Base-by-base conservation (phyloP, 2,797 vertebrate genomes). In the Mus spretus region DNA sequence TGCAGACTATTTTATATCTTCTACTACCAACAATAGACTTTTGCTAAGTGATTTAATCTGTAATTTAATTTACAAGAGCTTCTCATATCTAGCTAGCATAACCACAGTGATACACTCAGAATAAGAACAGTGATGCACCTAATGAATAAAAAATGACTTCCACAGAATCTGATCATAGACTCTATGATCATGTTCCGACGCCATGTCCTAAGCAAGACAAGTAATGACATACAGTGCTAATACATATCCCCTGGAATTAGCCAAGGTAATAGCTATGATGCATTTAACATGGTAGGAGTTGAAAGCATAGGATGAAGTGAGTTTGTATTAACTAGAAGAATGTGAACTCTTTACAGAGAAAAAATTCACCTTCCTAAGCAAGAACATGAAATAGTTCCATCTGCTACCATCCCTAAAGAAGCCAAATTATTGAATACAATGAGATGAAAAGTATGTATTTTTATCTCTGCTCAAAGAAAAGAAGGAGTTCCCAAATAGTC, bases 401-500 rank as follows among this genome's bases (percentile, higher is more conserved):
- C 11, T 14, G 34, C 65, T 75, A 53, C 2, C 74, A 19, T 57
- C 19, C 12, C 55, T 80, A 88, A 91, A 19, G 34, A 14, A 50
- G 72, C 89, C 0, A 28, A n/a, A 53, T 86, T 75, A 79, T 70
- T 40, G n/a, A 75, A 72, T 20, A 31, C 3, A 78, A 78, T 50
- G 24, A 11, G 0, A 78, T 14, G 28, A 61, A 59, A 77, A 11
- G 70, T 12, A 96, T 28, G 13, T 65, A 67, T n/a, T 93, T 94
- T 90, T 63, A 93, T 82, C 78, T 92, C 13, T 86, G 11, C 65
- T 84, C 61, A 91, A 90, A 65, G 78, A 59, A 85, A 67, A 26
- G 88, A 40, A 61, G 77, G 15, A 55, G 3, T n/a, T 86, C 90
- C 31, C 17, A 4, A 94, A 86, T 44, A 93, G 88, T n/a, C 44